Percentiles rank a stretch among this genome's conserved stretches.
Evolutionary conservation across 1,140 invertebrate genomes (phyloP).

Genomic region (Atta texana): DNA sequence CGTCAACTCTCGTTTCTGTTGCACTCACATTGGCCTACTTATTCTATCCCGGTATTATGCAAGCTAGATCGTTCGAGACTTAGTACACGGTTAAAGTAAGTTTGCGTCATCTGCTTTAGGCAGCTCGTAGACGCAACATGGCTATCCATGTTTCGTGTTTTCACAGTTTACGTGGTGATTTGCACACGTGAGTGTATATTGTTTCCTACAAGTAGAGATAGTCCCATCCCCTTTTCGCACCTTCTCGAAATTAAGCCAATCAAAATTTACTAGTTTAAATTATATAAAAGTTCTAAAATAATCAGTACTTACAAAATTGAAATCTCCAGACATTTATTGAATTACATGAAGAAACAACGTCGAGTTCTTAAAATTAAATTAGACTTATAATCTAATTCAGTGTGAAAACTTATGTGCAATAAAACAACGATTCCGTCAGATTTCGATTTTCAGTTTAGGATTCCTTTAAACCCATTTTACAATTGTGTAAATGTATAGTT

Average conservation of each 20-base stretch:
- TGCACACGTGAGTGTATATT: background rate
- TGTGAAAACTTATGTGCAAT: no score
- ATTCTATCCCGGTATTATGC: slow-evolving; percentile 71
- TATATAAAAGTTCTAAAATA: no score
- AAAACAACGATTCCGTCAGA: no score
- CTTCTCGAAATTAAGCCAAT: background rate
- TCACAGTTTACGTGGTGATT: slow-evolving; percentile 19
- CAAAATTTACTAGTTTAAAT: background rate
- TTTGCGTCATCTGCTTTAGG: slow-evolving; percentile 74
- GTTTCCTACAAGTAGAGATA: background rate
- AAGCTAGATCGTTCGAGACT: slow-evolving; percentile 67
- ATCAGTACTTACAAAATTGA: no score
- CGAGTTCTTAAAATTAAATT: no score
- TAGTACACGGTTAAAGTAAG: slow-evolving; percentile 69
- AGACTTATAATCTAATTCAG: no score
- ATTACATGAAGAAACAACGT: no score
- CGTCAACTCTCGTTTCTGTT: background rate
- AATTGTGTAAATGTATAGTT: no score
- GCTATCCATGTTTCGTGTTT: slow-evolving; percentile 56
- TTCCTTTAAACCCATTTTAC: no score
- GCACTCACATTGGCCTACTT: slow-evolving; percentile 56
- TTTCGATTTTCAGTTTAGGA: no score
- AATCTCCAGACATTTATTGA: no score
- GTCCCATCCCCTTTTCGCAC: no score
- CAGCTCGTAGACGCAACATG: slow-evolving; percentile 72